A percentile compares a stretch with the other conserved stretches of the same genome.
phyloP scores from a whole-genome alignment of 2,113 vertebrate species.

The Gnathonemus longibarbis region DNA sequence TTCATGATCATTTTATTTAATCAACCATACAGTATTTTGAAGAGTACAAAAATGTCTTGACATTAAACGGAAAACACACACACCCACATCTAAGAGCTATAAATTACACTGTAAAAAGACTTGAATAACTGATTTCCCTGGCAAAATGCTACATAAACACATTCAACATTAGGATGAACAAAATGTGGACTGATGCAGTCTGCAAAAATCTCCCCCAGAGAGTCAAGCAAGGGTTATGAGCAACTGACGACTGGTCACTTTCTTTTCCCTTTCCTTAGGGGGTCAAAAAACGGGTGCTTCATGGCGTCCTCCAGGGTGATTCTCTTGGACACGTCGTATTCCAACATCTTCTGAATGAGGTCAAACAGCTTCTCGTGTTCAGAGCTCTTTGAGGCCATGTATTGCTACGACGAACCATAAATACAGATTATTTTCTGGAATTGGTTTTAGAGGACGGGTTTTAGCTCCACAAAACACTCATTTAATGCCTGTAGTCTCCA shows the following conservation, averaged over 20 bases:
- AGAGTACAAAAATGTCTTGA: conserved; percentile 3
- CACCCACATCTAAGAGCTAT: conserved; percentile 28
- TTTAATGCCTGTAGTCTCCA: neutral
- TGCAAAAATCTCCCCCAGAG: conserved; percentile 67
- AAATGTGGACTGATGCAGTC: conserved; percentile 85
- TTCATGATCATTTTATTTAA: neutral
- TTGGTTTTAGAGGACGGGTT: neutral
- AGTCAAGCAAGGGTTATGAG: conserved; percentile 38
- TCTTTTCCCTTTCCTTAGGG: conserved; percentile 57
- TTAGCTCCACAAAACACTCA: neutral
- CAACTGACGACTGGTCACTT: conserved; percentile 30
- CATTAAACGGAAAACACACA: neutral
- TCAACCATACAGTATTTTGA: neutral
- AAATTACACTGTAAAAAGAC: conserved; percentile 28
- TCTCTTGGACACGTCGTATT: conserved; percentile 80
- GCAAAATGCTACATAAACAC: conserved; percentile 27
- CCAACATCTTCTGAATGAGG: conserved; percentile 85
- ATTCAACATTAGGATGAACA: neutral
- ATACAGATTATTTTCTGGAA: neutral
- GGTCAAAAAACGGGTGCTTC: conserved; percentile 78
- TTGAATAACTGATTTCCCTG: neutral
- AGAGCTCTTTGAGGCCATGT: conserved; percentile 74
- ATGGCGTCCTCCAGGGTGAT: conserved; percentile 85
- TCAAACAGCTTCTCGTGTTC: conserved; percentile 85
- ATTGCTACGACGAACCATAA: conserved; percentile 61